Percentiles rank a stretch among this genome's conserved stretches.
phyloP scores from a whole-genome alignment of 2,888 invertebrate species.

The Julus scanicus region DNA sequence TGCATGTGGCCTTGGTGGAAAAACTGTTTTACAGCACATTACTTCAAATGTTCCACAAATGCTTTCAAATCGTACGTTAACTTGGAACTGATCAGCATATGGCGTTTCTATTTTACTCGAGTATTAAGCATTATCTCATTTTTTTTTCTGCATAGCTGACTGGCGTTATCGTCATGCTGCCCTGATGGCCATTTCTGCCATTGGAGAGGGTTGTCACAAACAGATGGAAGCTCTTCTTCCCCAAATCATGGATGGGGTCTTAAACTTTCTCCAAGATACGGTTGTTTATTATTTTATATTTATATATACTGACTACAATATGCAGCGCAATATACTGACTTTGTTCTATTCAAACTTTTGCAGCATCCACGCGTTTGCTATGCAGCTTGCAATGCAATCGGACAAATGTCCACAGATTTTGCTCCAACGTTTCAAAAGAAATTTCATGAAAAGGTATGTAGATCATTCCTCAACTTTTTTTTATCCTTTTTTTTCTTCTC shows the following conservation, averaged over 20 bases:
- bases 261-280: constrained; percentile 85
- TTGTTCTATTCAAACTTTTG: constrained; percentile 59
- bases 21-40: constrained; percentile 89
- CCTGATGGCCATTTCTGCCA: constrained; percentile 97
- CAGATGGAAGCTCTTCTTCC: constrained; percentile 97
- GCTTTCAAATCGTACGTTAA: constrained; percentile 73
- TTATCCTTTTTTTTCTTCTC: not conserved
- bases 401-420: constrained; percentile 99
- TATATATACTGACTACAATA: too few relatives aligned
- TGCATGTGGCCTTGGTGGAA: constrained; percentile 96
- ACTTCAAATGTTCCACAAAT: constrained; percentile 86
- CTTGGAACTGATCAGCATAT: not conserved
- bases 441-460: constrained; percentile 85
- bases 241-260: constrained; percentile 89
- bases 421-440: constrained; percentile 97
- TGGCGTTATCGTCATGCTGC: constrained; percentile 85
- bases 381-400: constrained; percentile 98
- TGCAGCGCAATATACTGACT: not conserved
- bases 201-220: constrained; percentile 98
- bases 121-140: not conserved
- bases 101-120: not conserved
- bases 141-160: constrained; percentile 63
- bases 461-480: not conserved
- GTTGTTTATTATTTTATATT: constrained; percentile 69
- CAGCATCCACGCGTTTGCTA: constrained; percentile 93